Percentiles rank a stretch among this genome's conserved stretches.
phyloP scores from a whole-genome alignment of 2,888 invertebrate genomes.

The Platycnemis pennipes region DNA sequence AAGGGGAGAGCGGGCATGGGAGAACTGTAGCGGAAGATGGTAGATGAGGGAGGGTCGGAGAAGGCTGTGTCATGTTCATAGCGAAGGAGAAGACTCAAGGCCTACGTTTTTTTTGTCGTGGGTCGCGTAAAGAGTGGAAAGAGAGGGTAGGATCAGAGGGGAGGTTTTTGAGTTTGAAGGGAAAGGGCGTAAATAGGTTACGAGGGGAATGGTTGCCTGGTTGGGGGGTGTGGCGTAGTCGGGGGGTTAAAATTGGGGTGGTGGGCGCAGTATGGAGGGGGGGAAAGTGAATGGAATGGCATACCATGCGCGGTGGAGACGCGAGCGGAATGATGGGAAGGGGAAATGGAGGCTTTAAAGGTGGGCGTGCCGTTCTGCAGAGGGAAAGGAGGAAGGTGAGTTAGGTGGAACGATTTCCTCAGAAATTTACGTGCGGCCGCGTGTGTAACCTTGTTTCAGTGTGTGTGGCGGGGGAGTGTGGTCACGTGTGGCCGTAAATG shows the following conservation, averaged over 20 bases:
- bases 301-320: neutral
- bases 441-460: no score
- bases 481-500: neutral
- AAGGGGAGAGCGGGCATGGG: neutral
- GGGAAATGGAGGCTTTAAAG: neutral
- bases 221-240: neutral
- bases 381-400: neutral
- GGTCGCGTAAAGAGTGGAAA: neutral
- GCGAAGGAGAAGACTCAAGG: neutral
- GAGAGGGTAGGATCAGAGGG: neutral
- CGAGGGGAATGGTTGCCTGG: neutral
- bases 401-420: conserved; percentile 12
- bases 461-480: neutral
- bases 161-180: neutral
- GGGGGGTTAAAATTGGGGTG: neutral
- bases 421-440: conserved; percentile 46
- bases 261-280: no score
- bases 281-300: conserved; percentile 22
- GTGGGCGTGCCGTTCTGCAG: neutral
- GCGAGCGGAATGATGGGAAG: conserved; percentile 12
- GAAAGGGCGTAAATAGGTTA: neutral
- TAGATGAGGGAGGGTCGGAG: neutral
- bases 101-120: neutral
- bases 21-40: neutral
- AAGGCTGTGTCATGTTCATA: neutral